These are phyloP conservation scores for Aurelia aurita complex sp. Pacific DNA, from an alignment of 30 jellyfish, hydroid and myxozoan species.

Conservation along the genomic window DNA sequence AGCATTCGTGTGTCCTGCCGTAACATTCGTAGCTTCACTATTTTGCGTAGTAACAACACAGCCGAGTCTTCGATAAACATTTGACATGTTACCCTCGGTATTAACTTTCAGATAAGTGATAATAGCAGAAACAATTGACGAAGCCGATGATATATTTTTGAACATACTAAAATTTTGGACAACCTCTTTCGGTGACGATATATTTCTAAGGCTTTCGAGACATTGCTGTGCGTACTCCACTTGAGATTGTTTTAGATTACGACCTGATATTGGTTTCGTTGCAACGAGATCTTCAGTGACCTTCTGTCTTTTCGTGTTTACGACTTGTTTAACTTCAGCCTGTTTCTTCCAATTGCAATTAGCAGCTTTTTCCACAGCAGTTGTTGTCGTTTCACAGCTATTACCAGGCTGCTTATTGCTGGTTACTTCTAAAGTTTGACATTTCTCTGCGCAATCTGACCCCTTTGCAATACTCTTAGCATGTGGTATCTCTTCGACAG, in stretches of 20 bases:
- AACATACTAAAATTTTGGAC: conserved; percentile 21
- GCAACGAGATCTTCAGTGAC: neutral
- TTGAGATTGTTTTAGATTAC: conserved; percentile 30
- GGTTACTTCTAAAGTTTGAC: no score
- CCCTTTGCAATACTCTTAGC: neutral
- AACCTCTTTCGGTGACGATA: conserved; percentile 17
- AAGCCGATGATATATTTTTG: conserved; percentile 48
- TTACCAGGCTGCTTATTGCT: no score
- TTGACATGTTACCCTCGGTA: neutral
- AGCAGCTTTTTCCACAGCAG: no score
- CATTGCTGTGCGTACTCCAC: conserved; percentile 41
- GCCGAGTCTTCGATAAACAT: conserved; percentile 6
- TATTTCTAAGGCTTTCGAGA: conserved; percentile 9
- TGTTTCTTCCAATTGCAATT: no score
- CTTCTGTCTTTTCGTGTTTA: no score
- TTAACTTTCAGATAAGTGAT: conserved; percentile 16
- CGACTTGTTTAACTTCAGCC: no score
- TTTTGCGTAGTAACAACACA: neutral
- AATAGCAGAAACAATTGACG: conserved; percentile 59
- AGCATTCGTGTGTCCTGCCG: neutral
- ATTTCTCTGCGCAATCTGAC: no score
- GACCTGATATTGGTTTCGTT: neutral
- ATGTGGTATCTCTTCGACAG: no score
- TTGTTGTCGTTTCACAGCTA: no score
- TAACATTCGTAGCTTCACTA: neutral